A percentile compares a stretch with the other conserved stretches of the same genome.
Conservation (phyloP, 2,113 vertebrate genomes). For the Nerophis ophidion region DNA sequence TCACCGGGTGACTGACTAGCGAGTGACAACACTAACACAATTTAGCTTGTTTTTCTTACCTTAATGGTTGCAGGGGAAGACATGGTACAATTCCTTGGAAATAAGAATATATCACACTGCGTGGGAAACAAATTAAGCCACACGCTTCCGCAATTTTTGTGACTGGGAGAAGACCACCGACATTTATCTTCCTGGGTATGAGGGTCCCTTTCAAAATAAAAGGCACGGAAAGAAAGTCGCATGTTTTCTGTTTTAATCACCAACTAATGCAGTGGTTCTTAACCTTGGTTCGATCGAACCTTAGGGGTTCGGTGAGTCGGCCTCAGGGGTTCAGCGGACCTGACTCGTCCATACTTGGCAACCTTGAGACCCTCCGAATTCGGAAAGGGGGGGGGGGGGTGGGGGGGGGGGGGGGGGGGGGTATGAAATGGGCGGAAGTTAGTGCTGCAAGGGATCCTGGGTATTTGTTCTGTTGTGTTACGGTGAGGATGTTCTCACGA, state of each 20-base stretch:
- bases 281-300: too few species aligned
- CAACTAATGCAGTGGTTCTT: too few species aligned
- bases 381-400: too few species aligned
- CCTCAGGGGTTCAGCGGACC: too few species aligned
- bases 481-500: too few species aligned
- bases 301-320: too few species aligned
- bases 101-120: constrained; percentile 2
- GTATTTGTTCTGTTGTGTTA: too few species aligned
- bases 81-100: constrained; percentile 21
- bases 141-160: neutral
- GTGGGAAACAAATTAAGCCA: neutral
- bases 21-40: neutral
- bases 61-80: constrained; percentile 44
- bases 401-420: too few species aligned
- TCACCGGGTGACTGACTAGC: neutral
- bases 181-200: constrained; percentile 18
- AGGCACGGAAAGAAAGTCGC: neutral
- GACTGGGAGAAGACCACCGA: neutral
- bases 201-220: constrained; percentile 8
- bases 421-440: too few species aligned
- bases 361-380: too few species aligned
- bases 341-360: too few species aligned
- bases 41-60: constrained; percentile 28
- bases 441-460: too few species aligned
- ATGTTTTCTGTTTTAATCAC: neutral